Evolutionary conservation across 2,797 vertebrate species (phyloP), one percentile per base, ranked within the genome.

Genomic region (Pangasius sanitwongsei): DNA sequence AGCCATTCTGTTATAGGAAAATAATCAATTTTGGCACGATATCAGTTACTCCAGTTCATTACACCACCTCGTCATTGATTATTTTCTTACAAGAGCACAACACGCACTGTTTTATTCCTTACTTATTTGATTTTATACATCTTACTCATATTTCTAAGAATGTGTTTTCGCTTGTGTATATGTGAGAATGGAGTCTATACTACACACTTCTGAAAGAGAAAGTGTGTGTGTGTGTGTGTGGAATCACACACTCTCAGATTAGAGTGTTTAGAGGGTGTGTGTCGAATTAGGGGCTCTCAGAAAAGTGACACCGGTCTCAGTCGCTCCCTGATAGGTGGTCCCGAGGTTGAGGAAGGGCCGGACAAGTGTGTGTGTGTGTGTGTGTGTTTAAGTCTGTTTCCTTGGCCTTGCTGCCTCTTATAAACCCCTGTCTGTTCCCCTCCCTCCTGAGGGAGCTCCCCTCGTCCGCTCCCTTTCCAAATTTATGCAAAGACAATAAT

Each of bases 401-500:
- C 90, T 90, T 92, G 91, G 78, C 91, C 93, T 95, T 94, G 93
- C 93, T 93, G 93, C 84, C 91, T 90, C 94, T 96, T 95, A 96
- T 96, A 96, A 94, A 91, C 90, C 83, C 87, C 92, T 93, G 94
- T 94, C 94, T 95, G 94, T 90, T 94, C 94, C 93, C 92, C 28
- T 88, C 15, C 78, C 89, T 89, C 89, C 88, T 85, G 50, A n/a
- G 88, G 85, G 89, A 95, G 92, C 94, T 86, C 84, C 93, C 93
- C 93, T 87, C 50, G 3, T 67, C 93, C 94, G 94, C 90, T 86
- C 87, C 88, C 90, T 93, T 91, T 93, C 91, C 87, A 94, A 94
- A 96, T 96, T 95, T 95, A 96, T 96, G 95, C 95, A 96, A 95
- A 96, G 94, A 95, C 95, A 96, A 96, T 95, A 96, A 95, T 95